Evolutionary conservation across 2,113 vertebrate genomes (phyloP).

Genomic region (Vireo altiloquus): DNA sequence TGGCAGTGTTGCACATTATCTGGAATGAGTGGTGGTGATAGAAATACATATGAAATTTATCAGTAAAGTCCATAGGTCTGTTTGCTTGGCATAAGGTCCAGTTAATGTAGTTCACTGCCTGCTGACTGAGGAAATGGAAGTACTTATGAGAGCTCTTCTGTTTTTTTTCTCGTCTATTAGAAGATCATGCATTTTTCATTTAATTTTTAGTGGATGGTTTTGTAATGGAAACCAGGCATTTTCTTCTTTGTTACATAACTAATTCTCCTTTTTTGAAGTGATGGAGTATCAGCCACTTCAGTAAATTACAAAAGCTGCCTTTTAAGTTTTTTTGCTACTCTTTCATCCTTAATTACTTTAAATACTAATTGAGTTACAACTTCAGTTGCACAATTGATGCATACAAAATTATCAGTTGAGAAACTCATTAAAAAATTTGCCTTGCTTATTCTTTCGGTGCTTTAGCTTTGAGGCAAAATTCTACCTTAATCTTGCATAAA

Average conservation of each 20-base stretch:
- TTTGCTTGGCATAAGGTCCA: not conserved
- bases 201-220: not conserved
- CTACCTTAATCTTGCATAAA: not conserved
- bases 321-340: not conserved
- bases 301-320: not conserved
- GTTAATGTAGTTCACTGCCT: not conserved
- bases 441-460: not conserved
- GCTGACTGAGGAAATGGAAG: not conserved
- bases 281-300: not conserved
- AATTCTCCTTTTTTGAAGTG: conserved; percentile 17
- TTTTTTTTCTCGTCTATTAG: not conserved
- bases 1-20: not conserved
- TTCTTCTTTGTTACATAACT: not conserved
- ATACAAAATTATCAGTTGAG: not conserved
- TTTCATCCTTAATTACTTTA: conserved; percentile 40
- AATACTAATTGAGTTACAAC: conserved; percentile 32
- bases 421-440: conserved; percentile 1
- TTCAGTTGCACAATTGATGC: not conserved
- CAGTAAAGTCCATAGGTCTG: not conserved
- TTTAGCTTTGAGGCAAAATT: not conserved
- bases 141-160: not conserved
- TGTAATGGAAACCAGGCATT: not conserved
- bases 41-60: not conserved
- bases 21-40: not conserved
- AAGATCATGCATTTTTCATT: not conserved